Percentiles rank a stretch among this genome's conserved stretches.
phyloP scores from a whole-genome alignment of 2,113 vertebrate genomes.

The Callaeas wilsoni region DNA sequence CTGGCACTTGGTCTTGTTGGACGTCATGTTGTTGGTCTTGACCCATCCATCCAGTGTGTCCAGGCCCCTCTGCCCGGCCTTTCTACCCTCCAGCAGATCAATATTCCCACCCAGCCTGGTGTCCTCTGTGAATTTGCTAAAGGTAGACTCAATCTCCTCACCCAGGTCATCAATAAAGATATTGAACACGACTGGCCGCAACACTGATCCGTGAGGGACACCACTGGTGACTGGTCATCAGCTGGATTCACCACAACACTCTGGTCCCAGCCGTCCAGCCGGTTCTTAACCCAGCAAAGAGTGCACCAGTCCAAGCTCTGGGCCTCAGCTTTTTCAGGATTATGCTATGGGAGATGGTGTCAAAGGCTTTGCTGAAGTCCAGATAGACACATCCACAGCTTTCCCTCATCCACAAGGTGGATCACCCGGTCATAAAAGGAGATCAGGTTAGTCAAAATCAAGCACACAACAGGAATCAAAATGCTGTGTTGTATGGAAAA shows the following conservation, averaged over 20 bases:
- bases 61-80: not conserved
- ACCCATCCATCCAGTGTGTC: not conserved
- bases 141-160: not conserved
- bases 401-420: not conserved
- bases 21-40: not conserved
- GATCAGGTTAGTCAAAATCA: not conserved
- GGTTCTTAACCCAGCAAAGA: not conserved
- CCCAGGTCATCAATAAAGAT: not conserved
- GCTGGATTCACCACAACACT: not conserved
- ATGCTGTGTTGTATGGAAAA: not conserved
- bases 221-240: not conserved
- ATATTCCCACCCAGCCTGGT: not conserved
- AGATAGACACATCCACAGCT: not conserved
- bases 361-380: not conserved
- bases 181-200: too few relatives aligned
- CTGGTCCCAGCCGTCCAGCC: not conserved
- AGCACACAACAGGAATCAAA: not conserved
- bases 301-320: not conserved
- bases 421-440: not conserved
- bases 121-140: not conserved
- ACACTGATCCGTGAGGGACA: not conserved
- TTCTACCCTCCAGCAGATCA: not conserved
- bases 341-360: too few relatives aligned
- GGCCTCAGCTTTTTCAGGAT: not conserved
- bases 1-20: not conserved